These are phyloP conservation scores for Orycteropus afer DNA, from an alignment of 2,113 vertebrate species.

Conservation along the genomic window DNA sequence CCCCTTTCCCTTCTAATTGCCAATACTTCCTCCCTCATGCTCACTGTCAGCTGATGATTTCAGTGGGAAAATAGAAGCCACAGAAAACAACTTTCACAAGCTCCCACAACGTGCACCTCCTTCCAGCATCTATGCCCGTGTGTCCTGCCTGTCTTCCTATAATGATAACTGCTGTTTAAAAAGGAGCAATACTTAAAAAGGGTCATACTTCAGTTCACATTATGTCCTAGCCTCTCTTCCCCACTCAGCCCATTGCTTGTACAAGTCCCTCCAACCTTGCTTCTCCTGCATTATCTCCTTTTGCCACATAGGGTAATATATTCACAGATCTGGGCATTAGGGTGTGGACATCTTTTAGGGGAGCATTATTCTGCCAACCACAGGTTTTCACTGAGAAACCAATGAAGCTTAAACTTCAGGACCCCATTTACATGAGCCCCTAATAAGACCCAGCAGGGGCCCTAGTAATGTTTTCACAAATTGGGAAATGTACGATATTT, in stretches of 20 bases:
- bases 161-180: background rate
- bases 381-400: background rate
- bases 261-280: background rate
- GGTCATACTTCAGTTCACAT: background rate
- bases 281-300: background rate
- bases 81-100: background rate
- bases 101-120: background rate
- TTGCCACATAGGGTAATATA: background rate
- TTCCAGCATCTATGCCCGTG: background rate
- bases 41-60: slow-evolving; percentile 16
- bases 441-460: background rate
- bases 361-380: background rate
- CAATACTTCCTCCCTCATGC: background rate
- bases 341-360: background rate
- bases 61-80: background rate
- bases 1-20: background rate
- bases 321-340: background rate
- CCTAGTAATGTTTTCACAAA: background rate
- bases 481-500: background rate
- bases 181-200: background rate
- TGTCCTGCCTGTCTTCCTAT: background rate
- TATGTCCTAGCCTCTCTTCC: background rate
- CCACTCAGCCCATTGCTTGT: background rate
- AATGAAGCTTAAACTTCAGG: background rate
- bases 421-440: background rate